Evolutionary conservation across 2,888 invertebrate genomes (phyloP).

Genomic region (Drosophila colorata): DNA sequence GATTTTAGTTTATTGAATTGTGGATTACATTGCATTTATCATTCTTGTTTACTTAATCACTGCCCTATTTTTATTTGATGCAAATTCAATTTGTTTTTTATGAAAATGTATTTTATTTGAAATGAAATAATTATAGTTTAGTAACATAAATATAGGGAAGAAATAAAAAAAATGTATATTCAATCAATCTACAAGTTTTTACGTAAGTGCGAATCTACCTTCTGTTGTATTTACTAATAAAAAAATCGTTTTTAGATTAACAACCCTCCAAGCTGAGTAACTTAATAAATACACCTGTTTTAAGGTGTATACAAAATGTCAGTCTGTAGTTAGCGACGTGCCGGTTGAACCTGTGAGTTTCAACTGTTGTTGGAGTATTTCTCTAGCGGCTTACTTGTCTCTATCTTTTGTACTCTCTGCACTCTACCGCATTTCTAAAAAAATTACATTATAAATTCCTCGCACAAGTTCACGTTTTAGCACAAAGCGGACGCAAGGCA

Average conservation of each 20-base stretch:
- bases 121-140: too few relatives aligned
- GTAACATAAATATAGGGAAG: too few relatives aligned
- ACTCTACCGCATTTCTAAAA: conserved; percentile 28
- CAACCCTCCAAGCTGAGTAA: background rate
- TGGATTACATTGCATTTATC: too few relatives aligned
- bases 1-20: background rate
- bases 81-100: too few relatives aligned
- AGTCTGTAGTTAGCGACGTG: conserved; percentile 11
- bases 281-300: background rate
- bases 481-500: conserved; percentile 3
- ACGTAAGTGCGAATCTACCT: too few relatives aligned
- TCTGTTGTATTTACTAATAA: too few relatives aligned
- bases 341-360: conserved; percentile 31
- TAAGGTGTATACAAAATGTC: conserved; percentile 3
- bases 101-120: too few relatives aligned
- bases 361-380: conserved; percentile 8
- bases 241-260: background rate
- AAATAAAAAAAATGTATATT: too few relatives aligned
- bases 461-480: conserved; percentile 40
- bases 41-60: too few relatives aligned
- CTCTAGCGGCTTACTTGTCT: background rate
- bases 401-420: conserved; percentile 2
- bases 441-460: conserved; percentile 59
- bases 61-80: too few relatives aligned
- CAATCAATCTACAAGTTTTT: too few relatives aligned